Conservation (phyloP, 2,797 vertebrate genomes). For the Nyctibius grandis region DNA sequence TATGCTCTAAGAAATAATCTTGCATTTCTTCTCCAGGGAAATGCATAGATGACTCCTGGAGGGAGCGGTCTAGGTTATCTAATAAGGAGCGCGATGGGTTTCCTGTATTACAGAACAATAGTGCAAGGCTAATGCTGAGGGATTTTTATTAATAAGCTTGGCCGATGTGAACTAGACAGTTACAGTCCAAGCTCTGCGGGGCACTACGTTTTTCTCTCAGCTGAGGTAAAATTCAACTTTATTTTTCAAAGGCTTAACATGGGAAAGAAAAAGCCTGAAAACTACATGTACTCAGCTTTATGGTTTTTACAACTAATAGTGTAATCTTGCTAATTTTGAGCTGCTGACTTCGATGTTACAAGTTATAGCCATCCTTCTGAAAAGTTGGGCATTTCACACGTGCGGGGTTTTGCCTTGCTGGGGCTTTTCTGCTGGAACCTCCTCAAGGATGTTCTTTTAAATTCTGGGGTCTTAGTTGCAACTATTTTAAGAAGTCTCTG, state of each 20-base stretch:
- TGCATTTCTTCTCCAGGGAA: slow-evolving; percentile 16
- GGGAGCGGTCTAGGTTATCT: background rate
- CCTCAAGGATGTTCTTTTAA: background rate
- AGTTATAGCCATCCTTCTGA: background rate
- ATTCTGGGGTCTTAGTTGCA: background rate
- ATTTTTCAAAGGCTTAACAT: background rate
- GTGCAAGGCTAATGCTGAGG: background rate
- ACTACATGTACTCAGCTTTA: background rate
- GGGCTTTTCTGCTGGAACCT: background rate
- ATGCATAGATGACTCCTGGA: background rate
- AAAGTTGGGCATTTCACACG: fast-evolving
- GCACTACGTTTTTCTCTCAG: background rate
- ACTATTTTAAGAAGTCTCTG: slow-evolving; percentile 25
- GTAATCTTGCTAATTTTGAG: background rate
- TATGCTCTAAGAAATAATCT: background rate
- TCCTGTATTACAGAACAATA: background rate
- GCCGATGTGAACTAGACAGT: background rate
- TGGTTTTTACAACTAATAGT: background rate
- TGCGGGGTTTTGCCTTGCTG: background rate
- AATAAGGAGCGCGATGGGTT: background rate
- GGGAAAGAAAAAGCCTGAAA: background rate
- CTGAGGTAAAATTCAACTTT: background rate
- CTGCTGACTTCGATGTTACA: background rate
- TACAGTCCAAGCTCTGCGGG: background rate
- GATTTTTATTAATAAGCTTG: background rate